These are phyloP conservation scores for Paradisaea rubra DNA, from an alignment of 2,113 vertebrate species.

Conservation along the genomic window DNA sequence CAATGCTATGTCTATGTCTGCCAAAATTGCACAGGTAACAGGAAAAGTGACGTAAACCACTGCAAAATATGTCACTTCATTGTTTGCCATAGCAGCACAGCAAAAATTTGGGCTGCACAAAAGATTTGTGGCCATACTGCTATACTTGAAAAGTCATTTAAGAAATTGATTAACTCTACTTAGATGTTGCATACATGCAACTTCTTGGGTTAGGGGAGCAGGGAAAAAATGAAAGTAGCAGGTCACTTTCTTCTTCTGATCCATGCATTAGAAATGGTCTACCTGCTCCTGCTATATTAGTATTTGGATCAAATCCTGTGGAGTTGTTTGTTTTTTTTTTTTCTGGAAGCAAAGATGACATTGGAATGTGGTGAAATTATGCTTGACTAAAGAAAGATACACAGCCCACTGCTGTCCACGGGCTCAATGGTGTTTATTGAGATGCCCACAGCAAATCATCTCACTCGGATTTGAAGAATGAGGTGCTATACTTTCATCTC, in stretches of 20 bases:
- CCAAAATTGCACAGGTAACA: not conserved
- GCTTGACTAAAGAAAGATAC: not conserved
- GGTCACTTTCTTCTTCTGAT: not conserved
- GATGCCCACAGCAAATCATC: not conserved
- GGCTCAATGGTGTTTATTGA: not conserved
- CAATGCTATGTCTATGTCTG: not conserved
- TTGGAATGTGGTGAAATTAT: not conserved
- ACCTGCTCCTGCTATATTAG: not conserved
- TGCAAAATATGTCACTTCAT: not conserved
- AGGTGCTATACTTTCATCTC: not conserved
- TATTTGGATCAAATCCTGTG: not conserved
- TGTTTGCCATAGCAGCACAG: not conserved
- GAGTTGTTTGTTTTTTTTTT: not conserved
- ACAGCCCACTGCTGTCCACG: not conserved
- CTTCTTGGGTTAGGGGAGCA: not conserved
- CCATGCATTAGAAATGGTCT: not conserved
- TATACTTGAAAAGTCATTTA: not conserved
- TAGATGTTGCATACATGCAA: not conserved
- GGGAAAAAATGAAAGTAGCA: not conserved
- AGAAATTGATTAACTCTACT: not conserved
- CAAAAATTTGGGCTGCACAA: not conserved
- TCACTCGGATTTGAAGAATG: not conserved
- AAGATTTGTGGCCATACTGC: not conserved
- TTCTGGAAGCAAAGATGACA: not conserved
- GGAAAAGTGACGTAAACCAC: not conserved